Conservation (phyloP, 2,888 invertebrate genomes). For the Patella pellucida region DNA sequence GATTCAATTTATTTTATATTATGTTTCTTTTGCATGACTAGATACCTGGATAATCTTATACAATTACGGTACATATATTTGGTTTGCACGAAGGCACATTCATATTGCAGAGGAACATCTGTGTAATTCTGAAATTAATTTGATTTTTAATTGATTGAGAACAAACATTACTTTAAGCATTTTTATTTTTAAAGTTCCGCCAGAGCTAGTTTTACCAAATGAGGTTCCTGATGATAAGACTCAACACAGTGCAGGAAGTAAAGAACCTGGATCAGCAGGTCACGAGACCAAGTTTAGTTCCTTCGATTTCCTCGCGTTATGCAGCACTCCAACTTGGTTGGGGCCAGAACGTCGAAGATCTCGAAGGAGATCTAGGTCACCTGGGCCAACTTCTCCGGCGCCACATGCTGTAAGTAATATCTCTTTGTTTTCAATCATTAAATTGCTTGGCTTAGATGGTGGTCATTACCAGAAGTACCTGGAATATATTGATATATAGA, state of each 20-base stretch:
- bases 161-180: not conserved
- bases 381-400: constrained; percentile 23
- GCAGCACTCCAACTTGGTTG: constrained; percentile 65
- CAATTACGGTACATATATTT: too few species aligned
- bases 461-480: too few species aligned
- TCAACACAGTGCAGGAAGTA: constrained; percentile 30
- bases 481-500: too few species aligned
- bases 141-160: too few species aligned
- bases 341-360: constrained; percentile 57
- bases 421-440: too few species aligned
- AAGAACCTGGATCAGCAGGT: constrained; percentile 20
- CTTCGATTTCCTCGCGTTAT: constrained; percentile 63
- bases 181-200: constrained; percentile 32
- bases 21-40: too few species aligned
- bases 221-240: constrained; percentile 31
- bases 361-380: constrained; percentile 44
- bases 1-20: too few species aligned
- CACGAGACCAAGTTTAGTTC: constrained; percentile 39
- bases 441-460: too few species aligned
- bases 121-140: too few species aligned
- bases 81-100: too few species aligned
- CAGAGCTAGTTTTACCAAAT: constrained; percentile 37
- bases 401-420: constrained; percentile 9
- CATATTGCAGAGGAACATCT: too few species aligned
- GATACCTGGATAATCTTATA: too few species aligned